Evolutionary conservation across 2,888 invertebrate genomes (phyloP).

Genomic region (Cremastinae sp.): DNA sequence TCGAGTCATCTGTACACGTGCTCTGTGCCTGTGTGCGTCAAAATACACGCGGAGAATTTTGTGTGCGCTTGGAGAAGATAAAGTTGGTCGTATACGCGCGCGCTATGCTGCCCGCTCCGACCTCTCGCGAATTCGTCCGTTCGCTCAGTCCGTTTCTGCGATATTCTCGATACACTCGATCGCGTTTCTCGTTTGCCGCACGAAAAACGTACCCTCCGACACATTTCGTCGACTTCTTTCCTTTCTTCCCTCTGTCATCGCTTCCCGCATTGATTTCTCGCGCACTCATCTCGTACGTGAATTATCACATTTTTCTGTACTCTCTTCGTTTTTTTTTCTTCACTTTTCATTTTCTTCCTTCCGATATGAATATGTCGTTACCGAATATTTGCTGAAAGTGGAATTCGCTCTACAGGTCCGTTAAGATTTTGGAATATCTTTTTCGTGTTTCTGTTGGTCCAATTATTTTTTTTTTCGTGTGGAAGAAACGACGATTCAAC

Average conservation of each 20-base stretch:
- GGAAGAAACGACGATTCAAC: no score
- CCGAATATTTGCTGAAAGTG: neutral
- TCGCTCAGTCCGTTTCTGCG: slow-evolving; percentile 52
- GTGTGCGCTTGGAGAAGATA: neutral
- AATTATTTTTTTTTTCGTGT: no score
- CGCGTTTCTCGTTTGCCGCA: slow-evolving; percentile 12
- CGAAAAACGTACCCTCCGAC: no score
- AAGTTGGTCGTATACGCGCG: slow-evolving; percentile 10
- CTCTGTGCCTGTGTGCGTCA: neutral
- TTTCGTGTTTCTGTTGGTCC: neutral
- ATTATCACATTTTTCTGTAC: no score
- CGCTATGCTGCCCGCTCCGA: slow-evolving; percentile 17
- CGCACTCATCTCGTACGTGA: no score
- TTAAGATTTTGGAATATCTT: neutral
- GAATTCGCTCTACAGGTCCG: slow-evolving; percentile 19
- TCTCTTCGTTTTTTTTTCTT: no score
- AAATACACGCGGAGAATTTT: slow-evolving; percentile 28
- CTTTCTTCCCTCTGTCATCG: no score
- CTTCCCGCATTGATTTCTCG: no score
- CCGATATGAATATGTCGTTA: no score
- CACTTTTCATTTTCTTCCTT: no score
- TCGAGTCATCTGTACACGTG: slow-evolving; percentile 1
- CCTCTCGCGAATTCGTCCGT: slow-evolving; percentile 45
- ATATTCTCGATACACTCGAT: slow-evolving; percentile 24
- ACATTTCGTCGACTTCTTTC: neutral